Base-by-base conservation (phyloP, 2,113 vertebrate genomes). In the Onychostruthus taczanowskii region DNA sequence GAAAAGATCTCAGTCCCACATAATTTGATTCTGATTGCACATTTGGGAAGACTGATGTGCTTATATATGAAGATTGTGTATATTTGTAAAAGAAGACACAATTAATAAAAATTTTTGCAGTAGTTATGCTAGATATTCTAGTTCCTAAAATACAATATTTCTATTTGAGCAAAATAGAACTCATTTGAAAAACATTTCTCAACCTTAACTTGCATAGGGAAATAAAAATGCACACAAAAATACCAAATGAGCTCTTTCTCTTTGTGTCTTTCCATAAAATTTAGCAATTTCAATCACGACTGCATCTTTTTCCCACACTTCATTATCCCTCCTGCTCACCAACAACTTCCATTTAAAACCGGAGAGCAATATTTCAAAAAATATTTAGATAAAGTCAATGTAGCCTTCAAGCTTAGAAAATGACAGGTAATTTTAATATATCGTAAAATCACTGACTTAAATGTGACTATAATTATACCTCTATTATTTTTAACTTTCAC, bases 331-430 rank as follows among this genome's bases (percentile, higher is more conserved):
- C 2, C 13, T 19, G 11, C 23, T 56, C 18, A 89, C 9, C 23
- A 67, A 27, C 61, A 28, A 46, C 15, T 87, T 5, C 12, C n/a
- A 75, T 62, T 58, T 92, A 55, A 93, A 92, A 92, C 8, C 39
- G 8, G 21, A 84, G 44, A 55, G 16, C 26, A 24, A 30, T 33
- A 58, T 72, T 55, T 66, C 10, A 11, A 91, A 56, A 70, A 87
- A 96, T 89, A 80, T 87, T 94, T 75, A 50, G 26, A 69, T 46
- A 91, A 80, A 94, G 28, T 72, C 33, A 43, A 14, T 79, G 61
- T 59, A 89, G 49, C 11, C 27, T 85, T 82, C 64, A 56, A 23
- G 21, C 47, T 44, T 56, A 89, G 66, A 59, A 93, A 95, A 91
- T 83, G 39, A 53, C 49, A 89, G 26, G 35, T 6, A 81, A 87